Base-by-base conservation (phyloP, 2,888 invertebrate species). In the Stenodera caucasica region DNA sequence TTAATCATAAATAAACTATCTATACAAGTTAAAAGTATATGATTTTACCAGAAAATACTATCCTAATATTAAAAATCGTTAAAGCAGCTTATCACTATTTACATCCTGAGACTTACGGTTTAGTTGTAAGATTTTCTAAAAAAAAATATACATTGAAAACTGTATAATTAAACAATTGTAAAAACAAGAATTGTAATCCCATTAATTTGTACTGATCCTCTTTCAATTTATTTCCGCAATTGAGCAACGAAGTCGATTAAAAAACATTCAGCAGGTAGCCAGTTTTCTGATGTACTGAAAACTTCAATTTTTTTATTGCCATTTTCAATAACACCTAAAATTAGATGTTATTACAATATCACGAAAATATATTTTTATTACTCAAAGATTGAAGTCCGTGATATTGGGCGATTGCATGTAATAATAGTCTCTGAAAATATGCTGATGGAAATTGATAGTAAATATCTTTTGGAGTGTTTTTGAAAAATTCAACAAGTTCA, bases 321-420 rank as follows among this genome's bases (percentile, higher is more conserved):
- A 52, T 60, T 53, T 33, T 63, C 63, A 35, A 55, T 50, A 15
- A 61, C 37, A 37, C 58, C 65, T 67, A 18, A 15, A 64, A 59
- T n/a, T 15, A 29, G 8, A 45, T 53, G 57, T 49, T 49, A 30
- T 69, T 58, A 57, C 66, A 65, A 55, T 49, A 26, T 26, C 26
- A 4, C 26, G 26, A 26, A 26, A 5, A 26, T 26, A 26, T 26
- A 4, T 26, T 26, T 26, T 26, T 26, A 56, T 67, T 72, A 78
- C 78, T 73, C 67, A 72, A 64, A 8, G 76, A 76, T 49, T 70
- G 67, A 35, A 79, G 67, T 55, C 69, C 68, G 65, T 79, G 77
- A 60, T 78, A 78, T 58, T 77, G 76, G 52, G 78, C 77, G 69
- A 78, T 70, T 11, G 73, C 77, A 68, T 75, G 77, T 21, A 77